Percentiles rank a stretch among this genome's conserved stretches.
These are phyloP conservation scores for Catharus ustulatus DNA, from an alignment of 2,797 vertebrate species.

Conservation along the genomic window DNA sequence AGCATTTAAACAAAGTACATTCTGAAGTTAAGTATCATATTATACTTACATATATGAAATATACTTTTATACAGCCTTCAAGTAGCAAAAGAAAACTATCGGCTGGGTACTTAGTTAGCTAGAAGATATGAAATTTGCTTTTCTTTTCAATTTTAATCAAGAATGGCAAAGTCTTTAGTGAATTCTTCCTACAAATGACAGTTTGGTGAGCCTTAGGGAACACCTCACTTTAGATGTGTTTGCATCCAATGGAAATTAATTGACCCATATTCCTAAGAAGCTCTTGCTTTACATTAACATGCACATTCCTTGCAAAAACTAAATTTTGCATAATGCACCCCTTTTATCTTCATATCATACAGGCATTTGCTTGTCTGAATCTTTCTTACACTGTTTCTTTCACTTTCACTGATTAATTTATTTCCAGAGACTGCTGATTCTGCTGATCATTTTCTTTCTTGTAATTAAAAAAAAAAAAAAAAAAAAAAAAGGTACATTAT, in stretches of 20 bases:
- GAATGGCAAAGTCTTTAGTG: background rate
- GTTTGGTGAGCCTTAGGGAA: slow-evolving; percentile 9
- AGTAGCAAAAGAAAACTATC: background rate
- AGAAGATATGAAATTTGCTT: background rate
- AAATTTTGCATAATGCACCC: background rate
- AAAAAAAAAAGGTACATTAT: background rate
- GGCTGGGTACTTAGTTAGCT: background rate
- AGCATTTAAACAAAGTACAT: background rate
- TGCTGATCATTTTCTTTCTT: background rate
- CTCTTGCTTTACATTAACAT: slow-evolving; percentile 9
- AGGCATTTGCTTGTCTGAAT: background rate
- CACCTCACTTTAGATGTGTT: background rate
- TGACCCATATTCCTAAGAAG: background rate
- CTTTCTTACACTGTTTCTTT: background rate
- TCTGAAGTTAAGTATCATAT: background rate
- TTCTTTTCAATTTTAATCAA: background rate
- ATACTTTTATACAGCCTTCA: background rate
- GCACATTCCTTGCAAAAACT: background rate
- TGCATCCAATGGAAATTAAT: slow-evolving; percentile 23
- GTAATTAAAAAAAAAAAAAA: background rate
- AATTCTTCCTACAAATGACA: slow-evolving; percentile 4
- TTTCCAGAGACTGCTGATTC: background rate
- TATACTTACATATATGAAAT: background rate
- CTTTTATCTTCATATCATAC: background rate
- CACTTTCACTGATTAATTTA: background rate